Percentiles rank a stretch among this genome's conserved stretches.
Evolutionary conservation across 2,113 vertebrate genomes (phyloP).

Genomic region (Pseudorhombus dupliciocellatus): DNA sequence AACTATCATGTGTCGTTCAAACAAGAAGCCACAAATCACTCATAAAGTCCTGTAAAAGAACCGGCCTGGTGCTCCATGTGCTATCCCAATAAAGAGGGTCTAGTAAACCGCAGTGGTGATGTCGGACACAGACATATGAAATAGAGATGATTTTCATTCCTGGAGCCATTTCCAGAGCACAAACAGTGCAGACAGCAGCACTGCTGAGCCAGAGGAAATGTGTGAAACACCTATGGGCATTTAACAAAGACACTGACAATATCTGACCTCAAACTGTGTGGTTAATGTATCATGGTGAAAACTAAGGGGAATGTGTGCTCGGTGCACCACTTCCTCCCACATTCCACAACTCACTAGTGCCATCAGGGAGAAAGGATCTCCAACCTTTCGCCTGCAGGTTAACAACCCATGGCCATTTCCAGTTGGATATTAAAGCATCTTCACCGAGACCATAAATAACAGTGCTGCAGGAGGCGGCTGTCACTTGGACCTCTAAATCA

Average conservation of each 20-base stretch:
- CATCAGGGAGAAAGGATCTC: conserved; percentile 58
- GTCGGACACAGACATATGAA: conserved; percentile 32
- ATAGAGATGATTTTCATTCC: conserved; percentile 8
- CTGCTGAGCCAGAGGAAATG: conserved; percentile 3
- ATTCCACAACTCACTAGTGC: conserved; percentile 72
- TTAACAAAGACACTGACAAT: background rate
- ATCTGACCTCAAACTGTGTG: conserved; percentile 16
- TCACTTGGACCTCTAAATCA: conserved; percentile 73
- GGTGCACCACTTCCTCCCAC: conserved; percentile 74
- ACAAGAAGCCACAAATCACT: conserved; percentile 52
- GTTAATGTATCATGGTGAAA: conserved; percentile 37
- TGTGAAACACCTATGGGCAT: background rate
- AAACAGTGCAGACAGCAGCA: conserved; percentile 25
- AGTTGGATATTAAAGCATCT: conserved; percentile 76
- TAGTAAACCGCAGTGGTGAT: conserved; percentile 29
- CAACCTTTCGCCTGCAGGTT: conserved; percentile 77
- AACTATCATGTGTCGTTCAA: conserved; percentile 52
- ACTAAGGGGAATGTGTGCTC: conserved; percentile 58
- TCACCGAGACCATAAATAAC: conserved; percentile 74
- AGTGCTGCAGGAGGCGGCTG: conserved; percentile 52
- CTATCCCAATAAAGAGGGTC: conserved; percentile 37
- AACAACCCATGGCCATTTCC: conserved; percentile 78
- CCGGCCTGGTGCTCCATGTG: conserved; percentile 24
- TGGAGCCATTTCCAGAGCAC: conserved; percentile 10
- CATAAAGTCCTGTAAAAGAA: conserved; percentile 12